Percentiles rank a stretch among this genome's conserved stretches.
These are phyloP conservation scores for Apeltes quadracus DNA, from an alignment of 2,113 vertebrate genomes.

Conservation along the genomic window DNA sequence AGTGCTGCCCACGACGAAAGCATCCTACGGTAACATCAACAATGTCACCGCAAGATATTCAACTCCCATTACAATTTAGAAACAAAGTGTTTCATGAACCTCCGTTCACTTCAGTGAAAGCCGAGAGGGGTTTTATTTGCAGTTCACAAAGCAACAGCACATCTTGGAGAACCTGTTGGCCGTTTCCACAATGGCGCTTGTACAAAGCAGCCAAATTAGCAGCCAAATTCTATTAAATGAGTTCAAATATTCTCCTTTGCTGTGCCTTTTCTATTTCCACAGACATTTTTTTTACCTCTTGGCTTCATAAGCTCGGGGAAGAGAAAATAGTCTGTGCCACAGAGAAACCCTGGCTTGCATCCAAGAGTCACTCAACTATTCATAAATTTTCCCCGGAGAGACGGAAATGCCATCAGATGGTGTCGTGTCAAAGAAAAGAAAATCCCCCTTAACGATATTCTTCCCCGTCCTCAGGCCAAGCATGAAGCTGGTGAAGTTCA, in stretches of 20 bases:
- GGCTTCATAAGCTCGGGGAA: background rate
- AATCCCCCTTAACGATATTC: slow-evolving; percentile 1
- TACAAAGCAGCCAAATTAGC: background rate
- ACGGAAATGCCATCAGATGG: slow-evolving; percentile 14
- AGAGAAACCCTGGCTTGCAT: slow-evolving; percentile 5
- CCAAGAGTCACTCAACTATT: slow-evolving; percentile 8
- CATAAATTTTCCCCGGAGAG: slow-evolving; percentile 10
- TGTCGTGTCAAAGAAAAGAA: slow-evolving; percentile 24
- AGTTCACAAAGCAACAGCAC: background rate
- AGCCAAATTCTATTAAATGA: slow-evolving; percentile 2
- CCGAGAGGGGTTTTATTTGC: background rate
- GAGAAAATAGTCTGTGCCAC: background rate
- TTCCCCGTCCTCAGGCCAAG: slow-evolving; percentile 85
- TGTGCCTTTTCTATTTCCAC: background rate
- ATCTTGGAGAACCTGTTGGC: background rate
- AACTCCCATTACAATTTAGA: background rate
- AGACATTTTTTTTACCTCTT: background rate
- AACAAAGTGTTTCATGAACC: background rate
- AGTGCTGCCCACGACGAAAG: slow-evolving; percentile 93
- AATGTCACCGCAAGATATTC: background rate
- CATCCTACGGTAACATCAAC: slow-evolving; percentile 86
- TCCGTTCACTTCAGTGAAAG: background rate
- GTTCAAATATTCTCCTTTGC: background rate
- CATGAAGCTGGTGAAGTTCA: slow-evolving; percentile 99
- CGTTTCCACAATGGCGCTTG: background rate